Base-by-base conservation (phyloP, 2,113 vertebrate species). In the Otis tarda region DNA sequence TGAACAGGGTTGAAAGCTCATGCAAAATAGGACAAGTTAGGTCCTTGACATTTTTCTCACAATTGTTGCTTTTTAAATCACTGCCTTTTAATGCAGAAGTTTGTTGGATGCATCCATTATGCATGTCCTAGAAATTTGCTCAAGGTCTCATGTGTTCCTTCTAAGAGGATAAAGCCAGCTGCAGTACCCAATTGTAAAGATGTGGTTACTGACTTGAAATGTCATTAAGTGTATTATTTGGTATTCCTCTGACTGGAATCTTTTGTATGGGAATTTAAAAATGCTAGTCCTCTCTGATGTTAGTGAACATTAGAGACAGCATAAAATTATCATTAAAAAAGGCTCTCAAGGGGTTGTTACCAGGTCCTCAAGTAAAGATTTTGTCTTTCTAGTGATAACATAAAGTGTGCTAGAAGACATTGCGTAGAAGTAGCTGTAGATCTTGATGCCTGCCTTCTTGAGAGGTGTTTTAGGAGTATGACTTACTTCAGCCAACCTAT, bases 21-120 rank as follows among this genome's bases (percentile, higher is more conserved):
- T 81, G 63, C 41, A 88, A 83, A 95, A 82, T 30, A 76, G 61
- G 53, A 57, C 64, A 78, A 84, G 35, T 35, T 77, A 75, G 56
- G 78, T 65, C 63, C 41, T 69, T 91, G 47, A 70, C 71, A 49
- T 94, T 90, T 87, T 90, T 43, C 88, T 97, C 56, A 80, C 64
- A 92, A n/a, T 12, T 60, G 37, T 56, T 90, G 20, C 41, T 86
- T 86, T 94, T 88, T 64, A 92, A 83, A 74, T 80, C 83, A 12
- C 68, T 71, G 82, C 27, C 8, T 96, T 87, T 88, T 30, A 35
- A 8, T 77, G 56, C 19, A 67, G 6, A 47, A 14, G 4, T 88
- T 92, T 78, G 41, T 63, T 67, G 52, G 11, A 37, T 78, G 90
- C 37, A 83, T 81, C 49, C 56, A 52, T 90, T 94, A 74, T 88